phyloP scores from a whole-genome alignment of 2,113 vertebrate genomes.

The Ciconia boyciana region DNA sequence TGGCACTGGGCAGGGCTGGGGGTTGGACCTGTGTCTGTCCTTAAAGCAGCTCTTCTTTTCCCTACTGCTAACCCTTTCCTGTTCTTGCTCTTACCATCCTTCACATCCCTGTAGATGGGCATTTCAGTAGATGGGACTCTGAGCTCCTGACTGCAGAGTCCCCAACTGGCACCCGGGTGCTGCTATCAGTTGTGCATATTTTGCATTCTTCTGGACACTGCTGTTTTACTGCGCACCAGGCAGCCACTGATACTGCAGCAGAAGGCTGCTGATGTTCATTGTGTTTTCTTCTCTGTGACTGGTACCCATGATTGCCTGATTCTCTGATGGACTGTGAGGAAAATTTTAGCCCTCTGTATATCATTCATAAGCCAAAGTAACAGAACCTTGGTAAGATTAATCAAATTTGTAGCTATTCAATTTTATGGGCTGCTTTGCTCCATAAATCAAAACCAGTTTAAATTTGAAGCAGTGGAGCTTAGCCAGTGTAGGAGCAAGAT shows the following conservation, averaged over 20 bases:
- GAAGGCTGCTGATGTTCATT: not conserved
- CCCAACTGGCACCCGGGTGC: not conserved
- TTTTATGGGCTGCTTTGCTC: not conserved
- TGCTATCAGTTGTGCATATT: not conserved
- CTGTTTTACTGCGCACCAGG: not conserved
- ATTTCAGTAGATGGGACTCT: not conserved
- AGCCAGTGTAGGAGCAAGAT: not conserved
- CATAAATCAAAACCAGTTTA: not conserved
- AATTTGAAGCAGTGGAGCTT: not conserved
- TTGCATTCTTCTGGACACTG: not conserved
- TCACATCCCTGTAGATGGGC: not conserved
- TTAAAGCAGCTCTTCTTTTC: not conserved
- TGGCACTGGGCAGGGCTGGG: not conserved
- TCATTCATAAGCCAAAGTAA: not conserved
- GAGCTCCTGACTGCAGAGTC: not conserved
- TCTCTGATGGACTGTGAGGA: not conserved
- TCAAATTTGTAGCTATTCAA: not conserved
- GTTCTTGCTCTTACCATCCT: not conserved
- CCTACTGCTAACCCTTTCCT: not conserved
- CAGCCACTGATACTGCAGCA: not conserved
- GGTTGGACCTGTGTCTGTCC: accelerated
- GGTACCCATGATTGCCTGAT: not conserved
- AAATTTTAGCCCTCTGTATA: not conserved
- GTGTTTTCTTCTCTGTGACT: not conserved
- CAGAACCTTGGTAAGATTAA: not conserved